These are phyloP conservation scores for Amphilophus citrinellus DNA, from an alignment of 2,113 vertebrate species.

Conservation along the genomic window DNA sequence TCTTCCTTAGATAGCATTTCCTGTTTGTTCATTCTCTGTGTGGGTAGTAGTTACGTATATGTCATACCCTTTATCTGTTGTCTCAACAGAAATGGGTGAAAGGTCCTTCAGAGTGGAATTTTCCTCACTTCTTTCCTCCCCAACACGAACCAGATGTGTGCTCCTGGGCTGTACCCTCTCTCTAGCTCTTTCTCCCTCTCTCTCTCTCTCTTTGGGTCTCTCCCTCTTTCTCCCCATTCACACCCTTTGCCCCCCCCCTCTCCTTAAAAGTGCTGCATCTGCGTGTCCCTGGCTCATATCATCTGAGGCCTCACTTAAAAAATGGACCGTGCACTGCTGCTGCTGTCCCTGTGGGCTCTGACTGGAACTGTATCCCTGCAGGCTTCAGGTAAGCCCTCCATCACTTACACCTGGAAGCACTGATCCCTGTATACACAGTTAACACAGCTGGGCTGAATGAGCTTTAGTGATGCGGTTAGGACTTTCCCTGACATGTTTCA, in stretches of 20 bases:
- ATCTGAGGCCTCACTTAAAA: constrained; percentile 57
- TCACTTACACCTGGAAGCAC: constrained; percentile 17
- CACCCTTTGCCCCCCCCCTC: constrained; percentile 46
- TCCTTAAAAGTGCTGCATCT: constrained; percentile 65
- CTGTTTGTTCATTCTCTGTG: constrained; percentile 37
- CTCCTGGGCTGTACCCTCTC: constrained; percentile 60
- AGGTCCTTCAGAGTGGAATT: constrained; percentile 78
- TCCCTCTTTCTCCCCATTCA: constrained; percentile 1
- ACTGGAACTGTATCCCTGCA: constrained; percentile 60
- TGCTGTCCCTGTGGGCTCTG: constrained; percentile 76
- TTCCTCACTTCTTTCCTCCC: constrained; percentile 66
- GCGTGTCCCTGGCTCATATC: constrained; percentile 66
- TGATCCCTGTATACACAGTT: not conserved
- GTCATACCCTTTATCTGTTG: constrained; percentile 51
- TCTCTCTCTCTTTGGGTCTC: constrained; percentile 5
- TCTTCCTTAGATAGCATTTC: constrained; percentile 14
- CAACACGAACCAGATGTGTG: constrained; percentile 81
- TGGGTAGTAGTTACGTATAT: constrained; percentile 2
- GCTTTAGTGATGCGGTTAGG: not conserved
- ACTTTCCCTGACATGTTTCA: not conserved
- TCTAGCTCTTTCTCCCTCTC: constrained; percentile 25
- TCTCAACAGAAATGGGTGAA: constrained; percentile 82
- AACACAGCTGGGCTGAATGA: not conserved
- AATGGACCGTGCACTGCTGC: constrained; percentile 78
- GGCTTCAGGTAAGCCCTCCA: constrained; percentile 71